Evolutionary conservation across 2,797 vertebrate species (phyloP), one percentile per base, ranked within the genome.

Genomic region (Adrianichthys oophorus): DNA sequence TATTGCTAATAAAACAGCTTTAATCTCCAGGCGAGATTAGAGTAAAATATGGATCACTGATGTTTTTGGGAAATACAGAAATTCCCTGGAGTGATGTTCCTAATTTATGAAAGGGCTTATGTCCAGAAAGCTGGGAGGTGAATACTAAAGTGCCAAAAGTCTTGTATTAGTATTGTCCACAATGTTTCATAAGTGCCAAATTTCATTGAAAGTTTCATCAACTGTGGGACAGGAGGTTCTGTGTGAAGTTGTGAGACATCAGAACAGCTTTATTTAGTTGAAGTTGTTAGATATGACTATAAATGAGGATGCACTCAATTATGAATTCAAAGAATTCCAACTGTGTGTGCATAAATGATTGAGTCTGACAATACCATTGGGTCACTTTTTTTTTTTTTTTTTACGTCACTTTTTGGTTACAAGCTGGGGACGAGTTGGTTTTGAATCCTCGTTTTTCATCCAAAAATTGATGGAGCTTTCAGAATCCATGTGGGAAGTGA

Each of bases 311-410:
- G 80, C 88, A 85, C 87, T 83, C 83, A 62, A 62, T 80, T 91
- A 90, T 90, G 89, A 90, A 90, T 91, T 91, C 90, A 90, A 48
- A 88, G 89, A 91, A 91, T 91, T 91, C 89, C 79, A 76, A 65
- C 71, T 41, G 56, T 68, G 80, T 85, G 88, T 80, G 82, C 77
- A 59, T 52, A 76, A 72, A 61, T 81, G 70, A 78, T 70, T 79
- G 71, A 64, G 74, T 84, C 80, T 79, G 69, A 86, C 69, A 68
- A 57, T 76, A 75, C 76, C 72, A 76, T 63, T 65, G 23, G 60
- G 68, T 49, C 74, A 60, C 60, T 66, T 82, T 70, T 60, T 45
- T 49, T 56, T 75, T 65, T 57, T 80, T 18, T 46, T 46, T 42
- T 44, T 2, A 15, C 51, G 68, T 62, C 26, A 59, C 17, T 65